Base-by-base conservation (phyloP, 2,113 vertebrate genomes). In the Dunckerocampus dactyliophorus region DNA sequence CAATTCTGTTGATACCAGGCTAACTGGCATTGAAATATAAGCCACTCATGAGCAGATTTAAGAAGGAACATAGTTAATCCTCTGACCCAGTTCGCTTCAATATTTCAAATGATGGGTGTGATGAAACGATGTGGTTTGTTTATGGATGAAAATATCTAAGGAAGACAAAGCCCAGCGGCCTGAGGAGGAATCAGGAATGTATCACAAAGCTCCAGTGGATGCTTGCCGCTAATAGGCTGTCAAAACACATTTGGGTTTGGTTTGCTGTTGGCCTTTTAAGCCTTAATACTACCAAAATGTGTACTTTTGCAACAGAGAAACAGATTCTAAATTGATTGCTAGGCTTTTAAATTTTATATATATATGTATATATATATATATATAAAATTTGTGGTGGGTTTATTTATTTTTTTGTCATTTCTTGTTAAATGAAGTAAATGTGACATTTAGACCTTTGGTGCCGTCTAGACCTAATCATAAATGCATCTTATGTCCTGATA, bases 1-100 rank as follows among this genome's bases (percentile, higher is more conserved):
- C 1, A 34, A 34, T 34, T 34, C 31, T 34, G 31, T 34, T 85
- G 87, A 87, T 73, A n/a, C n/a, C n/a, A n/a, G n/a, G 69, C 77
- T 80, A 74, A 76, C 79, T 14, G 11, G 39, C 39, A 75, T 83
- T 69, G 75, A 85, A 86, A 88, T 84, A 79, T 82, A 82, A 69
- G 77, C 65, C 65, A 77, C 85, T 87, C 86, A 88, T 87, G 81
- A 86, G 75, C 77, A n/a, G 81, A 86, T 76, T 82, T 84, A 88
- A 85, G 76, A 79, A 82, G 80, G 82, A 88, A 82, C 85, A 12
- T 39, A 24, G 7, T 54, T 39, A 47, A 74, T 60, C 12, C 17
- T 28, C 22, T n/a, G 17, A 55, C 55, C 62, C 28, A 31, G 21
- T 60, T 45, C 22, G 20, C 47, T 55, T 48, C 2, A 46, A 72